These are phyloP conservation scores for Nudaria mundana DNA, from an alignment of 2,888 invertebrate species.

Conservation along the genomic window DNA sequence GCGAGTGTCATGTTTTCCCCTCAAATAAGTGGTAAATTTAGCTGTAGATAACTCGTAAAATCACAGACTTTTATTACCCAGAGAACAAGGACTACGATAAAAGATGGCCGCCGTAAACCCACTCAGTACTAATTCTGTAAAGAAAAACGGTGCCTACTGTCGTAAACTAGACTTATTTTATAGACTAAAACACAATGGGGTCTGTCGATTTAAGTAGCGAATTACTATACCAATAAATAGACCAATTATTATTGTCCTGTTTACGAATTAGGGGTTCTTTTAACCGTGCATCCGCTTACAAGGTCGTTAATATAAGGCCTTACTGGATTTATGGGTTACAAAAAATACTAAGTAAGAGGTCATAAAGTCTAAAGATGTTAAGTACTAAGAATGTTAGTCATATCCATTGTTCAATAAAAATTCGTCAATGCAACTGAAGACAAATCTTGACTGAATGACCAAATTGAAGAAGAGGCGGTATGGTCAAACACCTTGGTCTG, in stretches of 20 bases:
- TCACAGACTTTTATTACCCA: constrained; percentile 4
- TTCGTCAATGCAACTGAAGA: no score
- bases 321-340: no score
- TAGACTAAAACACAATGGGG: not conserved
- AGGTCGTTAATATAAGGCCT: no score
- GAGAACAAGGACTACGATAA: not conserved
- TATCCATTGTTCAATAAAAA: no score
- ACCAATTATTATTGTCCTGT: not conserved
- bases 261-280: not conserved
- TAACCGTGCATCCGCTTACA: not conserved
- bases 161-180: constrained; percentile 5
- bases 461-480: no score
- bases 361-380: no score
- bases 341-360: no score
- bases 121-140: constrained; percentile 5
- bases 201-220: not conserved
- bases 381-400: no score
- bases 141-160: constrained; percentile 1
- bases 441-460: no score
- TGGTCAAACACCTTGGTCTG: no score
- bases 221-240: not conserved
- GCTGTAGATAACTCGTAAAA: constrained; percentile 3
- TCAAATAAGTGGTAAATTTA: not conserved
- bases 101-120: constrained; percentile 4
- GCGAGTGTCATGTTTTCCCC: no score